A percentile compares a stretch with the other conserved stretches of the same genome.
phyloP scores from a whole-genome alignment of 2,113 vertebrate genomes.

The Myotis brandtii region DNA sequence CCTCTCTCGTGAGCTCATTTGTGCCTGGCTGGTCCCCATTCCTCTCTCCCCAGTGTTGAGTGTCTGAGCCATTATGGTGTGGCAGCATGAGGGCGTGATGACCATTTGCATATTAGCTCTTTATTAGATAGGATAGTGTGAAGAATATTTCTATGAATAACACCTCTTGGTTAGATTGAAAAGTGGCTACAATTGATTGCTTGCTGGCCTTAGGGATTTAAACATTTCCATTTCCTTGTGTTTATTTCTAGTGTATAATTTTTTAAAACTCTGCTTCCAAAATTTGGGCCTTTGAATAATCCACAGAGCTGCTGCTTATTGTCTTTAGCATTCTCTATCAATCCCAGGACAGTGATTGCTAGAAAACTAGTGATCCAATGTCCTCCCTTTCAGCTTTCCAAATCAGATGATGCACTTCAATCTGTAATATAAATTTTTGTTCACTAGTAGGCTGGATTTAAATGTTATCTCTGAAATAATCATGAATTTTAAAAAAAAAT shows the following conservation, averaged over 20 bases:
- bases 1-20: too few relatives aligned
- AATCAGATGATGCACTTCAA: neutral
- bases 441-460: neutral
- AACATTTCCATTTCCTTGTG: neutral
- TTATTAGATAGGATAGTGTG: too few relatives aligned
- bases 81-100: too few relatives aligned
- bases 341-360: neutral
- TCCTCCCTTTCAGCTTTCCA: neutral
- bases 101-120: too few relatives aligned
- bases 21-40: too few relatives aligned
- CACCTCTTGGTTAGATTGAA: neutral
- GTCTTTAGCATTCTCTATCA: neutral
- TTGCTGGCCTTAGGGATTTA: neutral
- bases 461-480: neutral
- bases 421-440: neutral
- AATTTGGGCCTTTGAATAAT: neutral
- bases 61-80: too few relatives aligned
- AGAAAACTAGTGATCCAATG: neutral
- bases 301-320: neutral
- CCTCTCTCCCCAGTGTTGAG: too few relatives aligned
- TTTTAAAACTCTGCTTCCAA: neutral
- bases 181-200: neutral
- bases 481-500: neutral
- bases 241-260: neutral
- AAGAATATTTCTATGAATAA: neutral